phyloP scores from a whole-genome alignment of 2,797 vertebrate species.

The Sebastiscus albofasciatus region DNA sequence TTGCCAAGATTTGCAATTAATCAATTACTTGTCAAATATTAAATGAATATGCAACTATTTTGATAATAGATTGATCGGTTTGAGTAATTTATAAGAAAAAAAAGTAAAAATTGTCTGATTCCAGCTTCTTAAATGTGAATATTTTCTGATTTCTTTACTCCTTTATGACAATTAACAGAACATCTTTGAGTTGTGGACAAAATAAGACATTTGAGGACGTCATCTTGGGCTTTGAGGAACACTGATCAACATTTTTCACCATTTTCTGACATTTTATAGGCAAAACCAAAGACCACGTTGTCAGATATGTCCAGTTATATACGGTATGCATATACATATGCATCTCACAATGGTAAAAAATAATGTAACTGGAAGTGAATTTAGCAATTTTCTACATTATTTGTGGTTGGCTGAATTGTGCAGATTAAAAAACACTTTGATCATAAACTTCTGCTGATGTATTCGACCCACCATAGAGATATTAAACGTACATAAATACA shows the following conservation, averaged over 20 bases:
- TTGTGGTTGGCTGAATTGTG: background rate
- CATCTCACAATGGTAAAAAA: background rate
- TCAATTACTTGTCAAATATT: too few species aligned
- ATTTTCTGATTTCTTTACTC: too few species aligned
- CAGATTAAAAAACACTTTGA: constrained; percentile 14
- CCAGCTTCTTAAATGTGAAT: too few species aligned
- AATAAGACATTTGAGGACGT: too few species aligned
- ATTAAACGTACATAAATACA: constrained; percentile 19
- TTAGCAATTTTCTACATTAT: background rate
- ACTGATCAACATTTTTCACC: too few species aligned
- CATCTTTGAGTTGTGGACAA: too few species aligned
- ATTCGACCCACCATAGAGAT: background rate
- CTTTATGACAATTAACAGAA: too few species aligned
- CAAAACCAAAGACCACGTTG: background rate
- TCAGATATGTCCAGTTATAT: background rate
- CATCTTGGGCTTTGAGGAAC: too few species aligned
- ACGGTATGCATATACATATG: background rate
- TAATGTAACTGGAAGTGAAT: background rate
- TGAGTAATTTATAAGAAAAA: too few species aligned
- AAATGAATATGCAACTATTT: too few species aligned
- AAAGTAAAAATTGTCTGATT: too few species aligned
- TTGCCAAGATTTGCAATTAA: background rate
- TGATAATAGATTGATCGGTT: too few species aligned
- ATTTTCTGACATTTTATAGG: background rate
- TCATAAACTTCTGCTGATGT: constrained; percentile 1